Base-by-base conservation (phyloP, 2,888 invertebrate genomes). In the Spisula subtruncata region DNA sequence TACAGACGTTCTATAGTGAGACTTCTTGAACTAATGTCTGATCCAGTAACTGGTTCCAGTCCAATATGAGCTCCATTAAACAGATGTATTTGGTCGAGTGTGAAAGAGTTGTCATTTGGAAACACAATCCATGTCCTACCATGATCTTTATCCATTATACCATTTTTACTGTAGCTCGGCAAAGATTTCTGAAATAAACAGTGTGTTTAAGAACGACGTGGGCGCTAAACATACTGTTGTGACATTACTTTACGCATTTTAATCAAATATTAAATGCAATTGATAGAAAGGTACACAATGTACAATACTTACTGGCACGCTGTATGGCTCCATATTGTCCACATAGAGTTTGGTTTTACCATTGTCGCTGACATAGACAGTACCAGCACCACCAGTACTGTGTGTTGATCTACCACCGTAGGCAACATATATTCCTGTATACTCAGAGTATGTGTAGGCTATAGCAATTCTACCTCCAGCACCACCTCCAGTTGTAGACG, bases 31-130 rank as follows among this genome's bases (percentile, higher is more conserved):
- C 35, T 48, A 35, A 86, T 83, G 18, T 12, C 32, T 0, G 87
- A 25, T 46, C 81, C 88, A 10, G 54, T 54, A 20, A 87, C 90
- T 12, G 94, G 93, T 71, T 92, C 93, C 18, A 95, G 71, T 12
- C 94, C 94, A 18, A 95, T 66, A 56, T 94, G 94, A n/a, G 95
- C 95, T 46, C 94, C 95, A 82, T 93, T 93, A n/a, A 79, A 87
- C 25, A 95, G 88, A 83, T 93, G 89, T 5, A 95, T 83, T 75
- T 94, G 92, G 60, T 94, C 93, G 18, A 95, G 71, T 18, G 82
- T 81, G 75, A 75, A 35, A 35, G 83, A 46, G 29, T 83, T 89
- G n/a, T 83, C 80, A 48, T 81, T 84, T 32, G 89, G 83, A 54
- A 94, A 93, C 0, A 93, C 89, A 46, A 95, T 89, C 94, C 94